Evolutionary conservation across 23 tunicate species (phyloP).

Genomic region (Oikopleura dioica): DNA sequence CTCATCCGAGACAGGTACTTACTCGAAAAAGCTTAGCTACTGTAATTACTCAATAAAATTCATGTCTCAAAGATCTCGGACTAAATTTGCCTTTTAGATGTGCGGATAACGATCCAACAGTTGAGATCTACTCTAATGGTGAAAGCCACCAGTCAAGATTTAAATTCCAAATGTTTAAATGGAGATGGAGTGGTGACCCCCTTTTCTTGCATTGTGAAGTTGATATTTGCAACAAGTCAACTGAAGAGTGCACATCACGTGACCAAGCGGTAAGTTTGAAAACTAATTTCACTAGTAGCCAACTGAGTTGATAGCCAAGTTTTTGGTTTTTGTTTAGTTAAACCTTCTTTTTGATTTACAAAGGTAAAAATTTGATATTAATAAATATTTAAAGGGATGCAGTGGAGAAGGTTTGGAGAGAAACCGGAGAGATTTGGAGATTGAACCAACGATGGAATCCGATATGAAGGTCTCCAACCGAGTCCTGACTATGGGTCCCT

Average conservation of each 20-base stretch:
- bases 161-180: conserved; percentile 81
- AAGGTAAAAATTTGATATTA: too few species aligned
- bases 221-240: conserved; percentile 56
- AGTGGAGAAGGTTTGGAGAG: too few species aligned
- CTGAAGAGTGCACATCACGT: conserved; percentile 38
- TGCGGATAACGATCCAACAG: conserved; percentile 44
- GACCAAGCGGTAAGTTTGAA: conserved; percentile 16
- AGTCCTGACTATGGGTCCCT: too few species aligned
- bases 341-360: too few species aligned
- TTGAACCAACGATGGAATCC: too few species aligned
- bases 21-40: neutral
- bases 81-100: conserved; percentile 19
- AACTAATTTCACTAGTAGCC: too few species aligned
- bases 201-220: conserved; percentile 78
- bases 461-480: too few species aligned
- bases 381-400: too few species aligned
- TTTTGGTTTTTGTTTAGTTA: too few species aligned
- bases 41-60: neutral
- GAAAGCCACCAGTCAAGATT: conserved; percentile 28
- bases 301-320: too few species aligned
- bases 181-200: conserved; percentile 80
- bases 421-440: too few species aligned
- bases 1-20: conserved; percentile 38
- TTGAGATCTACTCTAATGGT: conserved; percentile 36
- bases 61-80: neutral